phyloP scores from a whole-genome alignment of 2,888 invertebrate genomes.

The Tachina grossa region DNA sequence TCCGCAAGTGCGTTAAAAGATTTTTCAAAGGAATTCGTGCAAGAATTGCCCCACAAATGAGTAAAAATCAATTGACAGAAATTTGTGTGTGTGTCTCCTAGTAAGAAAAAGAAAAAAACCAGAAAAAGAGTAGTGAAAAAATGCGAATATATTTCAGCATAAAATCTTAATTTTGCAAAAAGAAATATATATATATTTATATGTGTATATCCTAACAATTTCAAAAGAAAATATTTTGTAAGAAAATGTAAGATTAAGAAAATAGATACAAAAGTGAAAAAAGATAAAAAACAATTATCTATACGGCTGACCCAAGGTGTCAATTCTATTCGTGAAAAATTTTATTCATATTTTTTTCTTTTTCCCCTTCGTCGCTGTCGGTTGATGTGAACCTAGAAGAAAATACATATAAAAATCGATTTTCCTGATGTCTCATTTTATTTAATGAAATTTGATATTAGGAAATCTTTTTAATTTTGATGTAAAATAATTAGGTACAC shows the following conservation, averaged over 20 bases:
- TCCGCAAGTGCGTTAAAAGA: conserved; percentile 73
- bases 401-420: conserved; percentile 67
- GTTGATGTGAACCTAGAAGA: conserved; percentile 54
- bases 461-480: conserved; percentile 38
- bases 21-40: conserved; percentile 73
- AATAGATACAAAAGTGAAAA: conserved; percentile 23
- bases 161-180: conserved; percentile 49
- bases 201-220: background rate
- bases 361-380: conserved; percentile 40
- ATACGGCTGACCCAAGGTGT: conserved; percentile 67
- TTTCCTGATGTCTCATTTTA: conserved; percentile 69
- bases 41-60: conserved; percentile 71
- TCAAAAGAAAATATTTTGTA: conserved; percentile 10
- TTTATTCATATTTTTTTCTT: conserved; percentile 58
- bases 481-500: background rate
- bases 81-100: conserved; percentile 50
- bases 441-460: conserved; percentile 58
- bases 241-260: conserved; percentile 2
- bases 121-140: conserved; percentile 75
- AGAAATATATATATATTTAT: conserved; percentile 2
- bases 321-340: conserved; percentile 68
- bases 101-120: conserved; percentile 70
- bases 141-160: conserved; percentile 75
- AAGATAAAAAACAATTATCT: conserved; percentile 56
- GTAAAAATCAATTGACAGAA: conserved; percentile 71